Conservation (phyloP, 1,140 invertebrate genomes). For the Sitophilus oryzae region DNA sequence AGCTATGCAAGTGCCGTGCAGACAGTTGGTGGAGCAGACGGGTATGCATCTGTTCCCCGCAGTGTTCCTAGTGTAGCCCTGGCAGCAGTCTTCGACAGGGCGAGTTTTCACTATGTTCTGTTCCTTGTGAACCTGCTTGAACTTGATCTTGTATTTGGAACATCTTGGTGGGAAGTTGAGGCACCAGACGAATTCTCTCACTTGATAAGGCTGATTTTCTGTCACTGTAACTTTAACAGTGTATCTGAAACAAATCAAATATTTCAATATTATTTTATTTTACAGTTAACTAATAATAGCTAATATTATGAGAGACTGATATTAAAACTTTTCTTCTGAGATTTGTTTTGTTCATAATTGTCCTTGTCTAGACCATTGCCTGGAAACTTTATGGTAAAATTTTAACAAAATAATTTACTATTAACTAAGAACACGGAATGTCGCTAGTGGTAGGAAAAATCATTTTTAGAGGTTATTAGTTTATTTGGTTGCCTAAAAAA, state of each 20-base stretch:
- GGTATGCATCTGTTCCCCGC: constrained; percentile 63
- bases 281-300: too few relatives aligned
- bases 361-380: too few relatives aligned
- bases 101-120: constrained; percentile 65
- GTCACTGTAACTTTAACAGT: constrained; percentile 65
- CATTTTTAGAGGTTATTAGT: too few relatives aligned
- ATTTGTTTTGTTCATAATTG: constrained; percentile 2
- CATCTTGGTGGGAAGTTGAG: constrained; percentile 77
- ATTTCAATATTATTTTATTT: too few relatives aligned
- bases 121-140: constrained; percentile 64
- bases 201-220: constrained; percentile 73
- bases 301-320: too few relatives aligned
- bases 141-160: constrained; percentile 75
- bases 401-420: too few relatives aligned
- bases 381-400: too few relatives aligned
- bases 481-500: too few relatives aligned
- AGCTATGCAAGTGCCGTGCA: constrained; percentile 76
- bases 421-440: too few relatives aligned
- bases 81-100: constrained; percentile 78
- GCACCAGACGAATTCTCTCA: constrained; percentile 75
- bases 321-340: neutral
- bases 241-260: constrained; percentile 52
- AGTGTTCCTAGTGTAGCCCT: constrained; percentile 64
- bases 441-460: too few relatives aligned
- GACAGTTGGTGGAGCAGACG: constrained; percentile 71